Conservation (phyloP, 2,888 invertebrate species). For the Nemotelus nigrinus region DNA sequence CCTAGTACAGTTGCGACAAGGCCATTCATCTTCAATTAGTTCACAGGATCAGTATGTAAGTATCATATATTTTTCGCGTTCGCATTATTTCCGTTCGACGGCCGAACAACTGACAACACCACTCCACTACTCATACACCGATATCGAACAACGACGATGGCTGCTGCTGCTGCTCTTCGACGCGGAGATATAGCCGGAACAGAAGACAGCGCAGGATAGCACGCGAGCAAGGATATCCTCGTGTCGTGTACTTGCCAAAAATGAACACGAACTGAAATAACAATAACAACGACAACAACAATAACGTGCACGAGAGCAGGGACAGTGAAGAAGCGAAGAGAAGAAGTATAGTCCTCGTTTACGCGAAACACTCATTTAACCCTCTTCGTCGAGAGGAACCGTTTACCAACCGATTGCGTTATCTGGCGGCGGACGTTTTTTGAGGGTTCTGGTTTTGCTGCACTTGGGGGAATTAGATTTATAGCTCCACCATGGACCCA, state of each 20-base stretch:
- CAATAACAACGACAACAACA: constrained; percentile 24
- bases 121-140: constrained; percentile 28
- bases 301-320: neutral
- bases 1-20: constrained; percentile 37
- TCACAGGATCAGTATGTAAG: constrained; percentile 15
- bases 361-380: constrained; percentile 24
- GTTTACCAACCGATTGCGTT: too few relatives aligned
- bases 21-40: constrained; percentile 44
- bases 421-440: neutral
- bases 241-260: constrained; percentile 35
- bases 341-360: constrained; percentile 20
- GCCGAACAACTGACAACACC: constrained; percentile 12
- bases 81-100: constrained; percentile 31
- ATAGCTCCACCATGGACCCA: constrained; percentile 11
- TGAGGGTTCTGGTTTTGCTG: constrained; percentile 5
- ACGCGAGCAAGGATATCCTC: constrained; percentile 24
- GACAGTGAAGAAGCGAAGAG: constrained; percentile 21
- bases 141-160: neutral
- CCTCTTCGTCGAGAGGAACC: neutral
- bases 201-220: neutral
- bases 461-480: constrained; percentile 11
- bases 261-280: constrained; percentile 18
- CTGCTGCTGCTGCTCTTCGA: neutral
- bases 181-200: neutral
- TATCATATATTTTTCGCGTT: neutral